Base-by-base conservation (phyloP, 2,888 invertebrate species). In the Rhorus exstirpatorius region DNA sequence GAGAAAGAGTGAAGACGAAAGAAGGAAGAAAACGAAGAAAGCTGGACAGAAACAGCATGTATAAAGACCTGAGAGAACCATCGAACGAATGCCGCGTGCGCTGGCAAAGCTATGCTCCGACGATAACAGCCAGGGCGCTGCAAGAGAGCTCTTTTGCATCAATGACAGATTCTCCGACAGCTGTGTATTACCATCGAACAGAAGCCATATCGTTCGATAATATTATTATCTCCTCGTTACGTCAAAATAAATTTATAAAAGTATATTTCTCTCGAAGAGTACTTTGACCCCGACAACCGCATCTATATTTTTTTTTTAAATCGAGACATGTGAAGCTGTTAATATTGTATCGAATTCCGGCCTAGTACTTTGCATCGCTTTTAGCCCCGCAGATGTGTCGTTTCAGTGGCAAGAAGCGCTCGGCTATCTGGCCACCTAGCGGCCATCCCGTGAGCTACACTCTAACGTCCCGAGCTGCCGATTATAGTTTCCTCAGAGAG, bases 41-140 rank as follows among this genome's bases (percentile, higher is more conserved):
- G 51, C 38, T 53, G 41, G 49, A 81, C 46, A 65, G 55, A 31
- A 35, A 55, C 49, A 55, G 63, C 26, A 38, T 63, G 67, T 58
- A 68, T 70, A 70, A 74, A 74, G 79, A 76, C 53, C 2, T 41
- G 70, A 67, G 61, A 55, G 58, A 72, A 72, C 51, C 51, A 71
- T 71, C 60, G 76, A 58, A 63, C 49, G 24, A 60, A 67, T 51
- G 55, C 38, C 38, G 12, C 44, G 41, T 70, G 58, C 46, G 60
- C 53, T 31, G 26, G 12, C 53, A 21, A n/a, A n/a, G 53, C 31
- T 49, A 38, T 58, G 35, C 10, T 21, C 41, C 1, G 49, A 53
- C 49, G 41, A 72, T 26, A 31, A 46, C 55, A 46, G 46, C 68
- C 26, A 26, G n/a, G 31, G 24, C 51, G 10, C 38, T 61, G 26